Evolutionary conservation across 2,888 invertebrate genomes (phyloP).

Genomic region (Priapulus caudatus): DNA sequence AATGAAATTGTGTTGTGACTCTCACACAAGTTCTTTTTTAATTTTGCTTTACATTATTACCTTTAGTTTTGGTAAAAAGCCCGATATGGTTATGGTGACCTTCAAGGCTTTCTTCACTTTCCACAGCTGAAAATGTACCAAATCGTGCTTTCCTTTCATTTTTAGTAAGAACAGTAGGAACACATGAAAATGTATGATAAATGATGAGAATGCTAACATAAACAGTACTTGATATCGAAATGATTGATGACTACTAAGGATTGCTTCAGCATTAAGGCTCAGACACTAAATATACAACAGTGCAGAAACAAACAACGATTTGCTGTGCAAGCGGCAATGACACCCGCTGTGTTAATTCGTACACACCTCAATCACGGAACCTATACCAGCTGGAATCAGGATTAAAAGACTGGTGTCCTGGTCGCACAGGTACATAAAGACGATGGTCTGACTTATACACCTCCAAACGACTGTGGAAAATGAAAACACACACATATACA

Average conservation of each 20-base stretch:
- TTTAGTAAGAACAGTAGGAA: no score
- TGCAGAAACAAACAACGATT: neutral
- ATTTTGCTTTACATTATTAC: no score
- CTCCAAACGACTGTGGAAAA: constrained; percentile 88
- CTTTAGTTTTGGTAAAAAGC: constrained; percentile 29
- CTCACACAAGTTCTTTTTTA: no score
- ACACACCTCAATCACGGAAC: constrained; percentile 71
- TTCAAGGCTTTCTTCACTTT: constrained; percentile 85
- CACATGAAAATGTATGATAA: no score
- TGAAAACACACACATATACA: no score
- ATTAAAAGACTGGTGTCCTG: constrained; percentile 82
- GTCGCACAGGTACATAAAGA: constrained; percentile 82
- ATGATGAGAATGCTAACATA: no score
- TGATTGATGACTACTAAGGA: no score
- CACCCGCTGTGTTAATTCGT: neutral
- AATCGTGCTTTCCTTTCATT: no score
- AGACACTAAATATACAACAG: constrained; percentile 16
- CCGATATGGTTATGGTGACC: constrained; percentile 47
- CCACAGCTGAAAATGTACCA: constrained; percentile 72
- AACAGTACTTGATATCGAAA: no score
- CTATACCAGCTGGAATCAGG: constrained; percentile 69
- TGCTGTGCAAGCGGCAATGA: neutral
- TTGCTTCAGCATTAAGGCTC: no score
- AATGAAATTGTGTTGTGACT: no score
- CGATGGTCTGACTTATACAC: constrained; percentile 75